Conservation (phyloP, 1,140 invertebrate species). For the Ruditapes philippinarum region DNA sequence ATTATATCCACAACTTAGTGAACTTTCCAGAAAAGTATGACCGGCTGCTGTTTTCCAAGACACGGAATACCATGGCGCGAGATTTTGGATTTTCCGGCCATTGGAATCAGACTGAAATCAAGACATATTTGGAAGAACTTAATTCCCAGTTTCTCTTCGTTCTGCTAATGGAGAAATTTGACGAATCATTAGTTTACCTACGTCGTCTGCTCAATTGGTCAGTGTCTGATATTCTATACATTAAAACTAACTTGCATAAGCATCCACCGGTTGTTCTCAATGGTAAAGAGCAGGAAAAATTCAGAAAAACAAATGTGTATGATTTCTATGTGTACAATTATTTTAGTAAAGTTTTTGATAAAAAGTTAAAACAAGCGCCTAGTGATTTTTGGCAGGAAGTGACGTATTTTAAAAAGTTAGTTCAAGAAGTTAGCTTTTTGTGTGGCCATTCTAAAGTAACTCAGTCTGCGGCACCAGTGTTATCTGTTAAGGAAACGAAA, state of each 20-base stretch:
- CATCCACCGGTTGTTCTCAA: background rate
- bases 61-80: conserved; percentile 8
- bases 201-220: conserved; percentile 87
- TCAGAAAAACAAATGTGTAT: conserved; percentile 36
- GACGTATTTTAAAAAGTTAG: conserved; percentile 52
- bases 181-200: conserved; percentile 88
- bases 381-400: conserved; percentile 56
- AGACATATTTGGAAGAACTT: conserved; percentile 49
- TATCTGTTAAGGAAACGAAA: background rate
- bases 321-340: conserved; percentile 68
- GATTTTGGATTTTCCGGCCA: conserved; percentile 22
- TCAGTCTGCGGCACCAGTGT: background rate
- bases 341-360: conserved; percentile 51
- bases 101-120: background rate
- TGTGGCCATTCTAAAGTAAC: conserved; percentile 2
- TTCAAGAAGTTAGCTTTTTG: conserved; percentile 35
- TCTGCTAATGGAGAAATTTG: conserved; percentile 88
- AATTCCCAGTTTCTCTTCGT: conserved; percentile 86
- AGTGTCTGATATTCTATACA: conserved; percentile 83
- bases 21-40: conserved; percentile 36
- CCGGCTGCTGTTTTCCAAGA: background rate
- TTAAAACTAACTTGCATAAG: conserved; percentile 37
- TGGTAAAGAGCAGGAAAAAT: conserved; percentile 2
- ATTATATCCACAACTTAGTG: conserved; percentile 46
- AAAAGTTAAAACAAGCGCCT: conserved; percentile 34